These are phyloP conservation scores for Hydropotes inermis DNA, from an alignment of 2,113 vertebrate species.

Conservation along the genomic window DNA sequence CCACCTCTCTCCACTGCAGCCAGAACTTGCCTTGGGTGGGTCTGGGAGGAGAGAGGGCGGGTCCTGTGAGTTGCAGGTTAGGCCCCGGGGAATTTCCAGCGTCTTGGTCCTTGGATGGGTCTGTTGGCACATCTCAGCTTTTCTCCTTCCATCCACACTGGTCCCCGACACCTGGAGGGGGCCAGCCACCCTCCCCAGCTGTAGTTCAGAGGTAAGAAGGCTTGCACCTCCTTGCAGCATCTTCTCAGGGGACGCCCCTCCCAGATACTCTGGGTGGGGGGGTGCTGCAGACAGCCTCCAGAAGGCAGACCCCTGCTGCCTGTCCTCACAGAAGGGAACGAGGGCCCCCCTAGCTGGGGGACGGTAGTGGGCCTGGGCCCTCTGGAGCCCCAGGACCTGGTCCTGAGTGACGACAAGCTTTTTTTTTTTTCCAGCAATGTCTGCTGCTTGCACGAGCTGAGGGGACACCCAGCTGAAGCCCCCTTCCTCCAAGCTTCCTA, in stretches of 20 bases:
- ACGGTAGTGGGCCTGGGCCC: background rate
- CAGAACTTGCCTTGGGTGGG: background rate
- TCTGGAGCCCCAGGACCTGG: background rate
- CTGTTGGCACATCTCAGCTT: background rate
- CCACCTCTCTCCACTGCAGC: background rate
- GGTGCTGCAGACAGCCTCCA: background rate
- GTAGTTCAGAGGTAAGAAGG: background rate
- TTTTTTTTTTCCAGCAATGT: background rate
- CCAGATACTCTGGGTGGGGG: background rate
- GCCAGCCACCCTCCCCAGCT: background rate
- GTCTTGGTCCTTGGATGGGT: background rate
- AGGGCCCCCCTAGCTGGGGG: background rate
- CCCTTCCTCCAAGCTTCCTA: background rate
- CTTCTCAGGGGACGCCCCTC: constrained; percentile 23
- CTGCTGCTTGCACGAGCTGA: background rate
- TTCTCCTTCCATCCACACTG: background rate
- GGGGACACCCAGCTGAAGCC: background rate
- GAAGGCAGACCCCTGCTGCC: background rate
- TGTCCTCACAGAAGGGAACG: background rate
- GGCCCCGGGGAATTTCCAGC: background rate
- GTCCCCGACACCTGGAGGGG: background rate
- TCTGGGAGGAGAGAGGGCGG: background rate
- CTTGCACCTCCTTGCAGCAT: background rate
- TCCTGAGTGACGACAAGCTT: background rate
- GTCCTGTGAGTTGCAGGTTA: background rate